Conservation (phyloP, 2,888 invertebrate species). For the Crocallis elinguaria region DNA sequence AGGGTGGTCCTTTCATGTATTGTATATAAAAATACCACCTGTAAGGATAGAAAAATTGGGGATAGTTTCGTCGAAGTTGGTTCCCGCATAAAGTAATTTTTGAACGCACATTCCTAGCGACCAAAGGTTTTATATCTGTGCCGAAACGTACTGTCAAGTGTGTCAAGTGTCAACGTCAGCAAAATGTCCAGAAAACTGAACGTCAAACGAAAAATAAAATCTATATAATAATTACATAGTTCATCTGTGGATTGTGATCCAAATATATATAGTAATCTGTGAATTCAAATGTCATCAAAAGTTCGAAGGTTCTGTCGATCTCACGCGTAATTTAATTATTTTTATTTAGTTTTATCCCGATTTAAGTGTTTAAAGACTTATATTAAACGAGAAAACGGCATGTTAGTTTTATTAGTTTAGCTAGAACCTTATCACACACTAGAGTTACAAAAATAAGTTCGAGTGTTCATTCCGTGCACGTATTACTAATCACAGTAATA, state of each 20-base stretch:
- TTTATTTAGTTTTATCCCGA: conserved; percentile 7
- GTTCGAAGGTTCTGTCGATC: conserved; percentile 30
- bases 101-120: not conserved
- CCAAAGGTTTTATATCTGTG: too few relatives aligned
- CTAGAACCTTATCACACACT: conserved; percentile 6
- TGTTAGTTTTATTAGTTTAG: conserved; percentile 28
- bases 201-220: too few relatives aligned
- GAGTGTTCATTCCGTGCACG: not conserved
- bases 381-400: conserved; percentile 31
- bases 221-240: too few relatives aligned
- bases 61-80: too few relatives aligned
- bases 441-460: conserved; percentile 1
- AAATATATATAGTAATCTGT: too few relatives aligned
- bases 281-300: conserved; percentile 32
- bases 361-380: not conserved
- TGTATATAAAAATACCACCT: too few relatives aligned
- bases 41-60: too few relatives aligned
- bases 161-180: too few relatives aligned
- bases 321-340: conserved; percentile 15
- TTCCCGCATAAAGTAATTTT: too few relatives aligned
- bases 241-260: too few relatives aligned
- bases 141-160: too few relatives aligned
- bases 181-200: not conserved
- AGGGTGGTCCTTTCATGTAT: too few relatives aligned
- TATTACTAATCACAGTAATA: not conserved